phyloP scores from a whole-genome alignment of 2,797 vertebrate species.

The Masticophis lateralis region DNA sequence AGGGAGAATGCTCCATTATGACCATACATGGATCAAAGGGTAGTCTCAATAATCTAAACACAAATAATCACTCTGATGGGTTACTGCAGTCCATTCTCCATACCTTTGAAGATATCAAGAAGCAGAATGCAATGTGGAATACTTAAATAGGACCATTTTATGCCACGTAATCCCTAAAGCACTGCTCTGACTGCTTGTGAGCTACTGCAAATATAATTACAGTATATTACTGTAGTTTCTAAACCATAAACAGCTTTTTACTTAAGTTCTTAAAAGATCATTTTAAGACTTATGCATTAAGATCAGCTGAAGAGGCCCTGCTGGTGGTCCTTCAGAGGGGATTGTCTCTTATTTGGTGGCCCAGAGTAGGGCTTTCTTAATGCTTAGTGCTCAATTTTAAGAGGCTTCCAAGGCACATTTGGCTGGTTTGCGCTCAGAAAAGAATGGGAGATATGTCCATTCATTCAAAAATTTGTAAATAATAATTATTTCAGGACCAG shows the following conservation, averaged over 20 bases:
- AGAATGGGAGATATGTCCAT: neutral
- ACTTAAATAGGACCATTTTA: neutral
- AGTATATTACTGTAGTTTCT: neutral
- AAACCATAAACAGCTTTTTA: neutral
- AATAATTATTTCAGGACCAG: neutral
- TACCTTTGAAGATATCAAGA: neutral
- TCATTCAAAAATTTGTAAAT: neutral
- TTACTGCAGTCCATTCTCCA: neutral
- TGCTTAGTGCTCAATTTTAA: neutral
- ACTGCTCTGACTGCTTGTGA: neutral
- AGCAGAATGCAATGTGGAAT: neutral
- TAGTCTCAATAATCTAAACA: neutral
- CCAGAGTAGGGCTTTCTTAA: neutral
- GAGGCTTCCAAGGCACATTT: neutral
- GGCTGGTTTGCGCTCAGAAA: neutral
- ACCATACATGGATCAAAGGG: neutral
- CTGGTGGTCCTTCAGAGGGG: neutral
- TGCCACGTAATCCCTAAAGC: neutral
- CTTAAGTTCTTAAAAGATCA: neutral
- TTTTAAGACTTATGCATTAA: neutral
- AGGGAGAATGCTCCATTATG: neutral
- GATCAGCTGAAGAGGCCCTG: neutral
- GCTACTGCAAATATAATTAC: neutral
- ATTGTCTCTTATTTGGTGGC: neutral
- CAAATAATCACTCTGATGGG: neutral